Percentiles rank a stretch among this genome's conserved stretches.
Evolutionary conservation across 1,140 invertebrate species (phyloP).

Genomic region (Brachionus asplanchnoidis): DNA sequence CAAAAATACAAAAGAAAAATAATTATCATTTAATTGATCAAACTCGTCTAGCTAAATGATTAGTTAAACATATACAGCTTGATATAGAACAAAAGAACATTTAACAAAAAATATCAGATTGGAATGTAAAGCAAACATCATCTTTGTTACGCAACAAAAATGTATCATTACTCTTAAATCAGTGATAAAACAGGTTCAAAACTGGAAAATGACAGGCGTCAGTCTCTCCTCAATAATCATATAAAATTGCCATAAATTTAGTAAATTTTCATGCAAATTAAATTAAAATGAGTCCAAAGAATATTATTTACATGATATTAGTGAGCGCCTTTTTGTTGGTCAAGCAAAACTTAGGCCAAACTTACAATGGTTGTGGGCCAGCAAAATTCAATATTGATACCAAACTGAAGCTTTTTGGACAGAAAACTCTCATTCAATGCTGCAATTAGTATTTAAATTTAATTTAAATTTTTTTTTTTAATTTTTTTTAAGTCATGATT

Average conservation of each 20-base stretch:
- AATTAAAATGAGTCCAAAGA: too few relatives aligned
- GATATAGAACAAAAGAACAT: neutral
- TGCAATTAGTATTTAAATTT: conserved; percentile 2
- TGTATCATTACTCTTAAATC: neutral
- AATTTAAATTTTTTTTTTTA: neutral
- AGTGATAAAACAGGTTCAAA: neutral
- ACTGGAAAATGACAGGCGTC: neutral
- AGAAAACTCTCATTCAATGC: neutral
- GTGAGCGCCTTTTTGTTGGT: too few relatives aligned
- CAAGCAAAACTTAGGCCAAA: neutral
- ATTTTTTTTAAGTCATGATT: neutral
- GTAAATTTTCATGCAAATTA: too few relatives aligned
- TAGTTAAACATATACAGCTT: too few relatives aligned
- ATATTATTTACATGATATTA: too few relatives aligned
- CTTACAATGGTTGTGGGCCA: conserved; percentile 19
- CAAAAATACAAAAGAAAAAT: too few relatives aligned
- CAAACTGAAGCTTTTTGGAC: neutral
- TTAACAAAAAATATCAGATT: neutral
- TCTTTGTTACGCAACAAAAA: neutral
- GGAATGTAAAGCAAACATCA: neutral
- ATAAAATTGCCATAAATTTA: too few relatives aligned
- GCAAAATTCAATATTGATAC: neutral
- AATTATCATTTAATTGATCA: too few relatives aligned
- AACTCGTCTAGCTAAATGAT: too few relatives aligned
- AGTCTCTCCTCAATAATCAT: too few relatives aligned